Evolutionary conservation across 2,113 vertebrate genomes (phyloP), one percentile per base, ranked within the genome.

Genomic region (Potamarius usumacintae): DNA sequence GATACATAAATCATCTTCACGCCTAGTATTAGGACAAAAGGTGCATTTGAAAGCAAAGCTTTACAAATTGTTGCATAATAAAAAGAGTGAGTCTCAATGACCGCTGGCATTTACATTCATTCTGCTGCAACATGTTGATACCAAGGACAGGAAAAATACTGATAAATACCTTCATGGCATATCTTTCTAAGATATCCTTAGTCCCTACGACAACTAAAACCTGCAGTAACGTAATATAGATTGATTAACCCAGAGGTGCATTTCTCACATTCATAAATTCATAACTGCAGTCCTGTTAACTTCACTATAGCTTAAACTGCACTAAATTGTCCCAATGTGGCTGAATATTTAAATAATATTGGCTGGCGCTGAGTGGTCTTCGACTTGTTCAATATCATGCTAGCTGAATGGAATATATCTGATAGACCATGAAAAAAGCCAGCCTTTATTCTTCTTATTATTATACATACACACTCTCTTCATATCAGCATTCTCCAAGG

Each of bases 1-100:
- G 69, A 87, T 85, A 87, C 80, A 76, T 86, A 88, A 81, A 86
- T 90, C 89, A 88, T 91, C 65, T 84, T 79, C 87, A 86, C 58
- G 71, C 81, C 60, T 91, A 65, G 88, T 87, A 80, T 85, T 60
- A 84, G 55, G 60, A 72, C 87, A 90, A 90, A 89, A 82, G 62
- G 25, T 86, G 74, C 50, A 69, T 90, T 86, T 86, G 83, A 88
- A 89, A 88, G 84, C 77, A 89, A 86, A 84, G 88, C 83, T 71
- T 82, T 52, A 88, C 84, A 89, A 88, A 88, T 79, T 62, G 76
- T 53, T 78, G 62, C 48, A 27, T 84, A 42, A 65, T 55, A 62
- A 48, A 77, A 74, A 88, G 55, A 11, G 34, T 55, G 76, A 89
- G n/a, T n/a, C 67, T 60, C 10, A 6, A n/a, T 71, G 82, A 80